These are phyloP conservation scores for Bombylius major DNA, from an alignment of 2,888 invertebrate species.

Conservation along the genomic window DNA sequence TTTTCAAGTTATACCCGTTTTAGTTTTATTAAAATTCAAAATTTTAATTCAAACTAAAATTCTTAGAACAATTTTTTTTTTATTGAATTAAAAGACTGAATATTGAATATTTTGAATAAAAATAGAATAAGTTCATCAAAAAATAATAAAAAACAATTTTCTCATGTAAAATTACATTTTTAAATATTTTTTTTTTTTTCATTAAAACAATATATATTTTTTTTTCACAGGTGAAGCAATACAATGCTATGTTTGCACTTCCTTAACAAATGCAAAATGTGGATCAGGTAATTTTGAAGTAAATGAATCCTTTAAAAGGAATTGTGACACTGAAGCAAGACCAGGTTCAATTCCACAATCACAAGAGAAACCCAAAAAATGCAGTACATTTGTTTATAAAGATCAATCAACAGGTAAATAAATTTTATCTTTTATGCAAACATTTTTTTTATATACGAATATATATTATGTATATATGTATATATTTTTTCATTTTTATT, in stretches of 20 bases:
- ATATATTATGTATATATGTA: not conserved
- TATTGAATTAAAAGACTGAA: too few species aligned
- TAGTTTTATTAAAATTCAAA: too few species aligned
- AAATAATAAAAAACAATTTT: too few species aligned
- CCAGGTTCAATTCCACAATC: not conserved
- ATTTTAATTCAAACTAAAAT: too few species aligned
- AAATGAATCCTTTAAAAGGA: not conserved
- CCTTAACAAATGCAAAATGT: slow-evolving; percentile 27
- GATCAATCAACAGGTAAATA: not conserved
- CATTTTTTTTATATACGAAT: not conserved
- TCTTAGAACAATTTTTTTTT: too few species aligned
- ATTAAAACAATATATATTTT: not conserved
- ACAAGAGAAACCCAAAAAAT: not conserved
- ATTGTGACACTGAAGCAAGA: not conserved
- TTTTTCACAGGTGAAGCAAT: slow-evolving; percentile 25
- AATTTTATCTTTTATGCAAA: not conserved
- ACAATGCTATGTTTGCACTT: slow-evolving; percentile 31
- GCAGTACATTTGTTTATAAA: not conserved
- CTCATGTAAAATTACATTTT: not conserved
- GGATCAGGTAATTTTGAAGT: slow-evolving; percentile 24
- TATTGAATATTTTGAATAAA: too few species aligned
- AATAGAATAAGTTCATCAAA: too few species aligned
- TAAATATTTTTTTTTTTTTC: not conserved
- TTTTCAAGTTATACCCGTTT: too few species aligned
- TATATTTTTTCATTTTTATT: not conserved